Evolutionary conservation across 1,140 invertebrate species (phyloP), one percentile per base, ranked within the genome.

Genomic region (Cydia splendana): DNA sequence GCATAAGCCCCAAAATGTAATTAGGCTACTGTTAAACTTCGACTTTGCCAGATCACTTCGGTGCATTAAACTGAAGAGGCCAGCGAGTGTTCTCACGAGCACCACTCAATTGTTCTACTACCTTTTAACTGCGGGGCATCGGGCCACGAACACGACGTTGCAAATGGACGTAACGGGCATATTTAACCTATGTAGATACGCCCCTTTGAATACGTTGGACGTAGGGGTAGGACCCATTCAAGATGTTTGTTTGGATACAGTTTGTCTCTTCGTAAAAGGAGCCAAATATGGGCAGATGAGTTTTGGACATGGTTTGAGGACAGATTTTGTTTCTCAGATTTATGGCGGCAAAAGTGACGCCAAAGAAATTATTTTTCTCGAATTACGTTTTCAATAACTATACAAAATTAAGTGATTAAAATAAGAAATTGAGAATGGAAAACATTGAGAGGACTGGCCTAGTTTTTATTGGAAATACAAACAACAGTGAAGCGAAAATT

Each of bases 401-500:
- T 48, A 48, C 42, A 48, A 48, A 42, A 42, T 42, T 42, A 42
- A 10, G 38, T 42, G 38, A 42, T 7, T 42, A 42, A 42, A 48
- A 48, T 2, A 48, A 15, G 3, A 13, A 13, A 12, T 48, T 13
- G 0, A 15, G 2, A 2, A 15, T 4, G 10, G 45, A 15, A 4
- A 15, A 13, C 13, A 15, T 48, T 13, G 45, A 48, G 45, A 15
- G 3, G 4, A 12, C 45, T 48, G 45, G 3, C 45, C 12, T 48
- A 12, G 10, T 13, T 48, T 13, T 48, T 15, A 24, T 62, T 18
- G 20, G n/a, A 62, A 62, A 62, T 53, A 1, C 20, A 42, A 38
- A 38, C 67, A 71, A 24, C 6, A 71, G 74, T 75, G 69, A 51
- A 51, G 75, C 51, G 69, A 74, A 75, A 74, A 71, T 79, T 79